Conservation (phyloP, 2,888 invertebrate genomes). For the Neoitamus cyanurus region DNA sequence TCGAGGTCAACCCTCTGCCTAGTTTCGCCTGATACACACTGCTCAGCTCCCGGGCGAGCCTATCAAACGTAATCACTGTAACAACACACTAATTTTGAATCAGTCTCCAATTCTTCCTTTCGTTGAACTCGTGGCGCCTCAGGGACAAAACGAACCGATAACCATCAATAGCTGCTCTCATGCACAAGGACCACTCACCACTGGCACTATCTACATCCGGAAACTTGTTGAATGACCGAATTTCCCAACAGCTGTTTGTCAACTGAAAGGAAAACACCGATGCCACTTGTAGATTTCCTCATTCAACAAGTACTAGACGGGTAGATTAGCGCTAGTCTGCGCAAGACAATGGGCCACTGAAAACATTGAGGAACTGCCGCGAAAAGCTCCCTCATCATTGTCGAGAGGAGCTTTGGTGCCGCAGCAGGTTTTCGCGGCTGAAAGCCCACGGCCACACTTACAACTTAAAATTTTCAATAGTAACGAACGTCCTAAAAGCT, state of each 20-base stretch:
- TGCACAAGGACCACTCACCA: slow-evolving; percentile 14
- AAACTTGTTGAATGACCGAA: slow-evolving; percentile 52
- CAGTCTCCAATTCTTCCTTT: background rate
- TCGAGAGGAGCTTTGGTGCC: background rate
- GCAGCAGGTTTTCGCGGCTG: background rate
- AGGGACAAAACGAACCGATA: background rate
- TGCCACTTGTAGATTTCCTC: slow-evolving; percentile 51
- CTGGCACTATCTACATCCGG: background rate
- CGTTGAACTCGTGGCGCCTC: background rate
- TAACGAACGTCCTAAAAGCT: background rate
- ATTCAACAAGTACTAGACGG: slow-evolving; percentile 51
- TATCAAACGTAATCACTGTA: background rate
- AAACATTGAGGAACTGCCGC: background rate
- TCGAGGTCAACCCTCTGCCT: background rate
- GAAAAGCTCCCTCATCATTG: background rate
- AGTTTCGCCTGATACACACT: background rate
- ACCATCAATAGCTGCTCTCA: background rate
- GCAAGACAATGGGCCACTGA: background rate
- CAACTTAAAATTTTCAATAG: background rate
- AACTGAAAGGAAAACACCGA: slow-evolving; percentile 49
- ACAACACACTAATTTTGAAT: background rate
- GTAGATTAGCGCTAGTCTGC: slow-evolving; percentile 6
- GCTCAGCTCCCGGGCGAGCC: background rate
- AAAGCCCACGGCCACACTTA: background rate
- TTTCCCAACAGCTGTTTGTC: slow-evolving; percentile 51